Conservation (phyloP, 2,113 vertebrate genomes). For the Macroglossus sobrinus region DNA sequence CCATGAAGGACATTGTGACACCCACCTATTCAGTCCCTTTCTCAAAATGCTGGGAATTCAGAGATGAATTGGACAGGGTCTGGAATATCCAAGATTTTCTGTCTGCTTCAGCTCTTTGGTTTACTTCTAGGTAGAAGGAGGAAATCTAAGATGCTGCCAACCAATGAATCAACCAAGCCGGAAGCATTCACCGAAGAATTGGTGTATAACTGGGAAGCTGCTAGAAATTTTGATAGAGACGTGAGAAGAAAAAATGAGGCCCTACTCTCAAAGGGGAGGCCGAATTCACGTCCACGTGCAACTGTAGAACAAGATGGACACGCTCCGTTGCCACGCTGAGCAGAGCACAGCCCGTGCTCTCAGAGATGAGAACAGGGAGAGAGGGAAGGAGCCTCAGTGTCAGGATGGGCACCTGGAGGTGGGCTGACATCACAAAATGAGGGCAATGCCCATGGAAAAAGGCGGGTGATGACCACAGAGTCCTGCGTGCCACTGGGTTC, state of each 20-base stretch:
- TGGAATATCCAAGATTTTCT: neutral
- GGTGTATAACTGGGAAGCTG: neutral
- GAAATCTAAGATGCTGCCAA: neutral
- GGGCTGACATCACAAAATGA: no score
- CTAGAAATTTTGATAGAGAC: neutral
- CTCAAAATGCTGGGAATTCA: neutral
- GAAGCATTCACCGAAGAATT: neutral
- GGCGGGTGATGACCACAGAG: neutral
- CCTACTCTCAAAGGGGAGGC: neutral
- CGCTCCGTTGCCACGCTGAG: fast-evolving
- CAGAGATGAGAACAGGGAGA: fast-evolving
- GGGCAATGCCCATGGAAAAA: neutral
- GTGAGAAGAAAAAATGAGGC: neutral
- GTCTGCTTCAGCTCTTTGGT: neutral
- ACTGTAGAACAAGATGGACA: neutral
- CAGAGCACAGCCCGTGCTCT: neutral
- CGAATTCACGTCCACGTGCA: fast-evolving
- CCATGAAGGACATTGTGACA: neutral
- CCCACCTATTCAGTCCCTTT: neutral
- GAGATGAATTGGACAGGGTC: neutral
- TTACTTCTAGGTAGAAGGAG: neutral
- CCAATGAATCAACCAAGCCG: neutral
- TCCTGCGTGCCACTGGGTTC: neutral
- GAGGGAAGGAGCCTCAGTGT: fast-evolving
- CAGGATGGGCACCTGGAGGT: neutral